Base-by-base conservation (phyloP, 1,140 invertebrate species). In the Drosophila sucinea region DNA sequence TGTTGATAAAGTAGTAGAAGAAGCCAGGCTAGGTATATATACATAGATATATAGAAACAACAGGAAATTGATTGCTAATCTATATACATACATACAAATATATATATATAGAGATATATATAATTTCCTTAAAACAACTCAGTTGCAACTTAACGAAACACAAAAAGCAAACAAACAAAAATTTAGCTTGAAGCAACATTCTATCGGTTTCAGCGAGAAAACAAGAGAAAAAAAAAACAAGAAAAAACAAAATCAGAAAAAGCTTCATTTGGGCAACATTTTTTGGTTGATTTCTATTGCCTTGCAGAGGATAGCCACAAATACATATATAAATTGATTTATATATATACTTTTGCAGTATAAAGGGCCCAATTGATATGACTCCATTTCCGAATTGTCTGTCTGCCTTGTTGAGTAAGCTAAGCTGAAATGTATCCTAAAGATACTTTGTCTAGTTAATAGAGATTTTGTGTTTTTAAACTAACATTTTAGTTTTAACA, bases 201-300 rank as follows among this genome's bases (percentile, higher is more conserved):
- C 76, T 87, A 87, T 89, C 83, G 83, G 83, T 87, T 87, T 87
- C 83, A 87, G 83, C 82, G 69, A 74, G 67, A 74, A 70, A 70
- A 69, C 61, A 72, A 68, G 57, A 60, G 67, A 51, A 30, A 4
- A 63, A 17, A 27, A 17, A 17, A 57, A 32, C 0, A 47, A 47
- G n/a, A 47, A 29, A n/a, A 38, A 4, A 60, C 47, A 64, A 65
- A 17, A 65, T 30, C 30, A 25, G 30, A 35, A 35, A 35, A 35
- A 8, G 56, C 56, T 58, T 58, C 56, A 58, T 35, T 58, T 23
- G 56, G 56, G 32, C 56, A 58, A 51, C 44, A 51, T 51, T 58
- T 35, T 57, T 35, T 23, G 32, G n/a, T 32, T 32, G 56, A 58
- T 58, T 58, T 4, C 23, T 58, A 38, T 58, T 17, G 25, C 23